Evolutionary conservation across 2,797 vertebrate genomes (phyloP).

Genomic region (Sternotherus odoratus): DNA sequence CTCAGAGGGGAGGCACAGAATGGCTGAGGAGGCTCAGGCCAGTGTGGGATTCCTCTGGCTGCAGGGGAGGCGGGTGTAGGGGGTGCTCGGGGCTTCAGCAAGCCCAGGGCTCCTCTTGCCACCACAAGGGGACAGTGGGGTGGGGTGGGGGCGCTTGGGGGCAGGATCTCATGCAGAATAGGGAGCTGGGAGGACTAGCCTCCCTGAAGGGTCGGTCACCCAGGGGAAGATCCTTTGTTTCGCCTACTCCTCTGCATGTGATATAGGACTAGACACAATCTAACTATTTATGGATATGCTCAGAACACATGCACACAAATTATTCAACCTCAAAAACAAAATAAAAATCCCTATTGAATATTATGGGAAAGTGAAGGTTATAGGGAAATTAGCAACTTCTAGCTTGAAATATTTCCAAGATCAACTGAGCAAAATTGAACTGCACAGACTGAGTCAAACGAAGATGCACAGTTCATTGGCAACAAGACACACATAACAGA

Average conservation of each 20-base stretch:
- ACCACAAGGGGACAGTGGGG: accelerated
- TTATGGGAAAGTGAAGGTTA: neutral
- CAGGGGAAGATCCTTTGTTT: no score
- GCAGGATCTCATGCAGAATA: no score
- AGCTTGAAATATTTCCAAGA: neutral
- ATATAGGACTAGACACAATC: neutral
- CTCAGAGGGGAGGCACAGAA: no score
- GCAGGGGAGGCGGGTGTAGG: no score
- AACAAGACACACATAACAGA: neutral
- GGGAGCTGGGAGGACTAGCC: no score
- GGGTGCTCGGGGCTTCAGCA: no score
- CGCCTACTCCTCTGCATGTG: neutral
- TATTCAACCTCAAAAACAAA: neutral
- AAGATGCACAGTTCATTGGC: neutral
- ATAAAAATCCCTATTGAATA: neutral
- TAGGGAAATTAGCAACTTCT: neutral
- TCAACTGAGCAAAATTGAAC: neutral
- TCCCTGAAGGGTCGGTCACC: no score
- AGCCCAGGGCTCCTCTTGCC: no score
- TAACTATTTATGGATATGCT: neutral
- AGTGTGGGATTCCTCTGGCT: no score
- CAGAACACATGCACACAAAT: neutral
- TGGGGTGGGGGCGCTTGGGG: no score
- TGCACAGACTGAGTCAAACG: neutral
- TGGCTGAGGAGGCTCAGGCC: no score